Evolutionary conservation across 1,140 invertebrate species (phyloP).

Genomic region (Cydia amplana): DNA sequence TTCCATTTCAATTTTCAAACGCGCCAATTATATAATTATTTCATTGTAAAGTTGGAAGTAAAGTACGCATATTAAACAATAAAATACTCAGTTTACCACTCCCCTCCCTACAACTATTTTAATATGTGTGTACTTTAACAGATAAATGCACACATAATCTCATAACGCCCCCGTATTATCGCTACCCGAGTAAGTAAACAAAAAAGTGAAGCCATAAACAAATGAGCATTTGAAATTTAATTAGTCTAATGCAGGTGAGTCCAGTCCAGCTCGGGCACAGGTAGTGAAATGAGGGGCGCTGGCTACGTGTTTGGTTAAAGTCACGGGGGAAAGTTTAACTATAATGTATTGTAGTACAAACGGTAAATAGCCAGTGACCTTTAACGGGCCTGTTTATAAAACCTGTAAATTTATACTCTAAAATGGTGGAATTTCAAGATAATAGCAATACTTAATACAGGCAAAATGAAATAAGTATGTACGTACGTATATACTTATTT

Average conservation of each 20-base stretch:
- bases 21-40: too few relatives aligned
- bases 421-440: too few relatives aligned
- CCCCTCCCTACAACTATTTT: not conserved
- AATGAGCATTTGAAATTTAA: constrained; percentile 46
- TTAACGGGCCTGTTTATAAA: too few relatives aligned
- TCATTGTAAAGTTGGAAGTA: too few relatives aligned
- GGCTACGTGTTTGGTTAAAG: not conserved
- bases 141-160: constrained; percentile 22
- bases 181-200: constrained; percentile 34
- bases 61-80: too few relatives aligned
- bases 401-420: too few relatives aligned
- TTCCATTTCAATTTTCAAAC: too few relatives aligned
- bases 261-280: constrained; percentile 42
- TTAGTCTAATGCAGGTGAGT: constrained; percentile 59
- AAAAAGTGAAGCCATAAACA: constrained; percentile 41
- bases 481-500: too few relatives aligned
- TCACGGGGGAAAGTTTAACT: not conserved
- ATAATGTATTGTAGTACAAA: not conserved
- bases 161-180: not conserved
- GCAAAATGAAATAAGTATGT: too few relatives aligned
- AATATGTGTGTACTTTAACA: not conserved
- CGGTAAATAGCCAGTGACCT: too few relatives aligned
- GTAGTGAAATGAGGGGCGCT: constrained; percentile 42
- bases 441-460: too few relatives aligned
- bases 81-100: not conserved